Percentiles rank a stretch among this genome's conserved stretches.
These are phyloP conservation scores for Caenorhabditis macrosperma DNA, from an alignment of 2,888 invertebrate genomes.

Conservation along the genomic window DNA sequence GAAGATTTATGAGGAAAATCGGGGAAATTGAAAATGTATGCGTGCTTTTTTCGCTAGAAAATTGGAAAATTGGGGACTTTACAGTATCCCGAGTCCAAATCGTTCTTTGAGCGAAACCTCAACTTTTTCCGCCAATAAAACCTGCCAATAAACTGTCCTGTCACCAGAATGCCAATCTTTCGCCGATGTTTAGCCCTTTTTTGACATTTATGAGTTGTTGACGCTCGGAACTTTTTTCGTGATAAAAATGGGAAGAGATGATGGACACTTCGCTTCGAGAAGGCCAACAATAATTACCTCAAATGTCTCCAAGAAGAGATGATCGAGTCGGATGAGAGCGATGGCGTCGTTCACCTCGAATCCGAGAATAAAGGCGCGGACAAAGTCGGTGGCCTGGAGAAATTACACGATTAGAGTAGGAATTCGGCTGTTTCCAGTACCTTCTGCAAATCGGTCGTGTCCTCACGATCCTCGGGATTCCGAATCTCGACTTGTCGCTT, in stretches of 20 bases:
- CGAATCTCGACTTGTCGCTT: conserved; percentile 92
- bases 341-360: conserved; percentile 93
- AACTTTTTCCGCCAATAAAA: neutral
- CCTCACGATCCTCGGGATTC: conserved; percentile 85
- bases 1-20: no score
- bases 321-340: conserved; percentile 93
- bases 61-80: no score
- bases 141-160: neutral
- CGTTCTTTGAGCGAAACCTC: neutral
- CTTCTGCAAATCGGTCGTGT: conserved; percentile 84
- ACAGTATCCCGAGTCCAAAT: neutral
- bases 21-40: no score
- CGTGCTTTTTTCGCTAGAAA: no score
- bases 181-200: neutral
- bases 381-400: conserved; percentile 93
- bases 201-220: conserved; percentile 22
- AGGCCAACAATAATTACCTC: conserved; percentile 85
- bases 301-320: conserved; percentile 96
- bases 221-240: neutral
- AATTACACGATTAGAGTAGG: no score
- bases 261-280: no score
- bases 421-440: conserved; percentile 14
- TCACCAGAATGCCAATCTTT: conserved; percentile 1
- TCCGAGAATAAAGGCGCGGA: conserved; percentile 94
- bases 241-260: neutral